phyloP scores from a whole-genome alignment of 2,888 invertebrate genomes.

The Caprella mutica region DNA sequence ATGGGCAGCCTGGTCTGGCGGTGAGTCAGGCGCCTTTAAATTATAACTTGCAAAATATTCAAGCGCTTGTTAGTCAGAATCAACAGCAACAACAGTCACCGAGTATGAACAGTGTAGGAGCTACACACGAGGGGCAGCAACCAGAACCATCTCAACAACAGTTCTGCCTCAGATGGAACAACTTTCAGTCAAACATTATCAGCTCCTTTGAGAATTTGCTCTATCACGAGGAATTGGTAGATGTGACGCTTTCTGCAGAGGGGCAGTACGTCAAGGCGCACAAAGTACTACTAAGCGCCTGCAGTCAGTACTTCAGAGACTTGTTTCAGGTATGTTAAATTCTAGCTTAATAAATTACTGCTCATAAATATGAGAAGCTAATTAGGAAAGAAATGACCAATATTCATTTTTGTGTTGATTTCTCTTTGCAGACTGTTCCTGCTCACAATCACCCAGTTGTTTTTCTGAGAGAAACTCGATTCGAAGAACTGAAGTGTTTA shows the following conservation, averaged over 20 bases:
- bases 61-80: too few species aligned
- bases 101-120: too few species aligned
- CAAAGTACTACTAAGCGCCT: slow-evolving; percentile 71
- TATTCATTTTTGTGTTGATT: too few species aligned
- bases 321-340: slow-evolving; percentile 63
- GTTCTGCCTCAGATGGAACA: slow-evolving; percentile 35
- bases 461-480: slow-evolving; percentile 34
- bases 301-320: slow-evolving; percentile 80
- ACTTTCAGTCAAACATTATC: slow-evolving; percentile 34
- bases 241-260: slow-evolving; percentile 75
- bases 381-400: too few species aligned
- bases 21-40: too few species aligned
- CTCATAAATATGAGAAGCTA: too few species aligned
- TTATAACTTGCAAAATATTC: too few species aligned
- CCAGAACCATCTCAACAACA: too few species aligned
- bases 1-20: too few species aligned
- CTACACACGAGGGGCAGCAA: too few species aligned
- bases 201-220: slow-evolving; percentile 31
- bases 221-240: slow-evolving; percentile 67
- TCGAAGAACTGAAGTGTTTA: slow-evolving; percentile 33
- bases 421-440: slow-evolving; percentile 28
- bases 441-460: slow-evolving; percentile 34
- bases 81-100: too few species aligned
- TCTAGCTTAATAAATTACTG: too few species aligned
- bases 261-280: slow-evolving; percentile 75